phyloP scores from a whole-genome alignment of 2,888 invertebrate genomes.

The Lymantria dispar region DNA sequence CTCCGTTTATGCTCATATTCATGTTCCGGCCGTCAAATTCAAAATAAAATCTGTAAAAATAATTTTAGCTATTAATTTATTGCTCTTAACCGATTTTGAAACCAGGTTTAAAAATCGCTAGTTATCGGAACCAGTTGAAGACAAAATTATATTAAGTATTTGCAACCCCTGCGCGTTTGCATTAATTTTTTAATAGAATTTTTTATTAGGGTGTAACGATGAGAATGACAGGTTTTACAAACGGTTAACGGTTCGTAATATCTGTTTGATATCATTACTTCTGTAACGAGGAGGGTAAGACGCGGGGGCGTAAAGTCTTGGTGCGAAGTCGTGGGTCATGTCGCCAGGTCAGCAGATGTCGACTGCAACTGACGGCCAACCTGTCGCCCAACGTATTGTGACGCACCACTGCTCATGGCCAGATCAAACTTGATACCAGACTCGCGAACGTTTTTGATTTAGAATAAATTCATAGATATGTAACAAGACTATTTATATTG shows the following conservation, averaged over 20 bases:
- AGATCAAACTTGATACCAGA: constrained; percentile 67
- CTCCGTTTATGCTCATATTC: too few relatives aligned
- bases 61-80: too few relatives aligned
- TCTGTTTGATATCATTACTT: constrained; percentile 60
- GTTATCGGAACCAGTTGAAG: constrained; percentile 56
- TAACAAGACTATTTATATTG: background rate
- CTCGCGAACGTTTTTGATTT: constrained; percentile 62
- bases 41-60: too few relatives aligned
- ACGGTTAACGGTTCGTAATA: constrained; percentile 75
- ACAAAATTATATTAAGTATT: constrained; percentile 70
- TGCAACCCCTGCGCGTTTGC: constrained; percentile 75
- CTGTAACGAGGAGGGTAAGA: constrained; percentile 73
- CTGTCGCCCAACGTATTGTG: constrained; percentile 78
- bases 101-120: constrained; percentile 39
- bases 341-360: constrained; percentile 69
- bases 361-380: constrained; percentile 74
- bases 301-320: constrained; percentile 70
- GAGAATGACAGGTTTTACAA: constrained; percentile 69
- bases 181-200: constrained; percentile 49
- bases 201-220: constrained; percentile 46
- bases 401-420: constrained; percentile 65
- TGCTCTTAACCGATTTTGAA: constrained; percentile 11
- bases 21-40: too few relatives aligned
- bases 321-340: constrained; percentile 43
- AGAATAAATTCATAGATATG: constrained; percentile 26